A percentile compares a stretch with the other conserved stretches of the same genome.
These are phyloP conservation scores for Zaprionus gabonicus DNA, from an alignment of 1,140 invertebrate genomes.

Conservation along the genomic window DNA sequence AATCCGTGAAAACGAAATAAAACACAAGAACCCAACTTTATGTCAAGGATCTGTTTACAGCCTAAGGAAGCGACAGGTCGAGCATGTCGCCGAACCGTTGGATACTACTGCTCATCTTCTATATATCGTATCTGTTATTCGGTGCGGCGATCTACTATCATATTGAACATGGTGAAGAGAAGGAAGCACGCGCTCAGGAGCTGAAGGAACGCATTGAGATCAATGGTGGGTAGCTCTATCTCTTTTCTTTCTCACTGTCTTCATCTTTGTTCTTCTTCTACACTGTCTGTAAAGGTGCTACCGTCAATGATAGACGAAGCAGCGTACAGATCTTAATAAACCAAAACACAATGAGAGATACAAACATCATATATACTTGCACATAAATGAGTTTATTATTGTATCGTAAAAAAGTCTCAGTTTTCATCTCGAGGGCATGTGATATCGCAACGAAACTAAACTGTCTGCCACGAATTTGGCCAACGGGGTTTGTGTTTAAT, in stretches of 20 bases:
- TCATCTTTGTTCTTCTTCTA: background rate
- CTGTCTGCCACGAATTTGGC: conserved; percentile 57
- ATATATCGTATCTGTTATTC: conserved; percentile 90
- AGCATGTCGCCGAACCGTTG: conserved; percentile 92
- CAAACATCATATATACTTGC: conserved; percentile 28
- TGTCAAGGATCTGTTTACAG: conserved; percentile 24
- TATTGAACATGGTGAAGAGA: conserved; percentile 89
- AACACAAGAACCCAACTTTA: background rate
- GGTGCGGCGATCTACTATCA: conserved; percentile 92
- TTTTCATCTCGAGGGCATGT: conserved; percentile 48
- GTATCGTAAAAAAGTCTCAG: conserved; percentile 24
- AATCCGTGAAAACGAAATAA: background rate
- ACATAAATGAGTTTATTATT: conserved; percentile 30
- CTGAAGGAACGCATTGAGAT: conserved; percentile 88
- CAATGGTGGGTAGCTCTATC: conserved; percentile 87
- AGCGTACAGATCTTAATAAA: conserved; percentile 5
- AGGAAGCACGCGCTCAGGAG: conserved; percentile 86
- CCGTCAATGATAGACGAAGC: conserved; percentile 4
- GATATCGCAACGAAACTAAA: conserved; percentile 60
- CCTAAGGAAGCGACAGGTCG: conserved; percentile 54
- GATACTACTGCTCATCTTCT: conserved; percentile 90
- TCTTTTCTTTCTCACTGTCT: background rate
- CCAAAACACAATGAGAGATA: conserved; percentile 8
- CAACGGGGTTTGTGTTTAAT: conserved; percentile 4
- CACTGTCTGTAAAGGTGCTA: background rate